Conservation (phyloP, 64 coral and sea anemone species). For the Actinia tenebrosa region DNA sequence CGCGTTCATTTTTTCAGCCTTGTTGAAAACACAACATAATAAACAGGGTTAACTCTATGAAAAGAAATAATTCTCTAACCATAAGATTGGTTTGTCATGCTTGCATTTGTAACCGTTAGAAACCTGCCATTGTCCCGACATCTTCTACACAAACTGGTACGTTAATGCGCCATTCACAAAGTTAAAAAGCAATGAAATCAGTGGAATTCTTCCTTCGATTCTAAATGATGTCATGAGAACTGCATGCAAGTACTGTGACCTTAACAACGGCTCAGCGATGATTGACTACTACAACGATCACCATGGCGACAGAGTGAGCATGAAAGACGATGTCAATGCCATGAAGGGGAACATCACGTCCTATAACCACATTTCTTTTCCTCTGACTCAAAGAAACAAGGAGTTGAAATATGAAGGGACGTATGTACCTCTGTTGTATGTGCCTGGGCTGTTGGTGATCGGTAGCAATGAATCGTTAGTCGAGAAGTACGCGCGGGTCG, state of each 20-base stretch:
- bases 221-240: conserved; percentile 2
- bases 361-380: neutral
- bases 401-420: conserved; percentile 11
- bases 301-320: neutral
- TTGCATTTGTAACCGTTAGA: neutral
- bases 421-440: conserved; percentile 20
- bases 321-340: neutral
- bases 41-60: too few relatives aligned
- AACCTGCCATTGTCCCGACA: conserved; percentile 26
- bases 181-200: neutral
- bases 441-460: conserved; percentile 21
- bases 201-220: conserved; percentile 15
- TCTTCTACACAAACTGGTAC: conserved; percentile 30
- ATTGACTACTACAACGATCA: conserved; percentile 10
- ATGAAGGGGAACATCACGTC: neutral
- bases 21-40: too few relatives aligned
- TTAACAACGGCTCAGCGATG: neutral
- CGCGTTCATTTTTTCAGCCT: too few relatives aligned
- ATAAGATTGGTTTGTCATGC: too few relatives aligned
- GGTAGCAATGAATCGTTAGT: conserved; percentile 2
- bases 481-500: neutral
- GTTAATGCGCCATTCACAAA: conserved; percentile 14
- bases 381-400: neutral
- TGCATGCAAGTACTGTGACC: conserved; percentile 18
- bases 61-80: too few relatives aligned